Conservation (phyloP, 2,797 vertebrate genomes). For the Delichon dasypus region DNA sequence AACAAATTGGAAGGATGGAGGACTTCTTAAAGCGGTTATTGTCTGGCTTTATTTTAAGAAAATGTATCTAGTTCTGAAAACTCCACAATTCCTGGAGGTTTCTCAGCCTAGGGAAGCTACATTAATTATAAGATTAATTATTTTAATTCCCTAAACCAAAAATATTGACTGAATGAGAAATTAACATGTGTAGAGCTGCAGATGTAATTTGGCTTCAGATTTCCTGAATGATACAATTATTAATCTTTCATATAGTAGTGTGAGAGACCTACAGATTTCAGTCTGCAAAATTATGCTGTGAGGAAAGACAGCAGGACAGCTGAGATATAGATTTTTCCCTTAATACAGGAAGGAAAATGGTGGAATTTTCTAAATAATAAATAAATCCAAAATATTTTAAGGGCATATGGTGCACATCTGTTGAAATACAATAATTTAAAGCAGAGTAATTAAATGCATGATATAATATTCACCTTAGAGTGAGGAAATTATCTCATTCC, state of each 20-base stretch:
- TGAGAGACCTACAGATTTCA: slow-evolving; percentile 74
- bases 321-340: slow-evolving; percentile 63
- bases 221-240: slow-evolving; percentile 76
- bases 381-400: slow-evolving; percentile 74
- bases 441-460: slow-evolving; percentile 71
- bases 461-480: slow-evolving; percentile 68
- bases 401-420: slow-evolving; percentile 77
- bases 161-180: slow-evolving; percentile 80
- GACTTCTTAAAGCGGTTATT: slow-evolving; percentile 55
- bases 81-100: slow-evolving; percentile 48
- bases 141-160: slow-evolving; percentile 75
- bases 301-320: slow-evolving; percentile 64
- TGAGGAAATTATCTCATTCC: slow-evolving; percentile 36
- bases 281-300: slow-evolving; percentile 68
- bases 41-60: slow-evolving; percentile 37
- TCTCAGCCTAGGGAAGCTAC: slow-evolving; percentile 57
- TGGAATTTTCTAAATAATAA: slow-evolving; percentile 73
- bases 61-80: slow-evolving; percentile 43
- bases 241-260: slow-evolving; percentile 73
- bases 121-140: slow-evolving; percentile 75
- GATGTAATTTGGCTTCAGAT: slow-evolving; percentile 77
- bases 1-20: slow-evolving; percentile 56
- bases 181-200: slow-evolving; percentile 75
- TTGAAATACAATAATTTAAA: slow-evolving; percentile 73
- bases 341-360: slow-evolving; percentile 64